Percentiles rank a stretch among this genome's conserved stretches.
These are phyloP conservation scores for Diorhabda elongata DNA, from an alignment of 1,140 invertebrate genomes.

Conservation along the genomic window DNA sequence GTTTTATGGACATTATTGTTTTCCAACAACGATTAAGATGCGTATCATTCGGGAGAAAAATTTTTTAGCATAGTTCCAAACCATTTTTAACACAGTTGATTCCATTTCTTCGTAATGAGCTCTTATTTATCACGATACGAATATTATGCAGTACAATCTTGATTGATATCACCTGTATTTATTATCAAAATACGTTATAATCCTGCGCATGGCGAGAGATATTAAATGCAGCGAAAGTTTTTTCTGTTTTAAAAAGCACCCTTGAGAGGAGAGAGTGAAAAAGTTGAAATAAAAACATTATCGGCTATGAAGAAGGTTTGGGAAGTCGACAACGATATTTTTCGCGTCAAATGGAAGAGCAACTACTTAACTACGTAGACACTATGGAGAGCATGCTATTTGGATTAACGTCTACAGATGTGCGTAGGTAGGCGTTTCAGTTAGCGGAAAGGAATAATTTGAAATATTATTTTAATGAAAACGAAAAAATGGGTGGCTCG, in stretches of 20 bases:
- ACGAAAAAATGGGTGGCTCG: not conserved
- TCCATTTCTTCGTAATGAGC: no score
- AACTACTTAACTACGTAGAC: constrained; percentile 4
- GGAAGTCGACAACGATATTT: constrained; percentile 4
- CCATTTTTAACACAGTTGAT: no score
- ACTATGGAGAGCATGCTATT: constrained; percentile 11
- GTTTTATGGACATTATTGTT: no score
- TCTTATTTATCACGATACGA: no score
- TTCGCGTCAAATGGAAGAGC: not conserved
- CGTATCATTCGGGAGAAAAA: no score
- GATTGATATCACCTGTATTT: no score
- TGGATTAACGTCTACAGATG: constrained; percentile 10
- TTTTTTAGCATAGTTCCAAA: no score
- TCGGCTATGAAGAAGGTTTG: not conserved
- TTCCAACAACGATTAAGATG: no score
- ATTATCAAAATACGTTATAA: no score
- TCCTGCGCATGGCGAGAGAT: not conserved
- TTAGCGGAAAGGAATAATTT: constrained; percentile 7
- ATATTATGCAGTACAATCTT: no score
- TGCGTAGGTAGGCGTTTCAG: constrained; percentile 5
- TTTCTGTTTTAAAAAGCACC: constrained; percentile 3
- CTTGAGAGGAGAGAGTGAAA: not conserved
- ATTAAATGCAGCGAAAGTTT: not conserved
- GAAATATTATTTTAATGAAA: constrained; percentile 11
- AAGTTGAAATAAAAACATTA: not conserved